A percentile compares a stretch with the other conserved stretches of the same genome.
Conservation (phyloP, 2,113 vertebrate species). For the Dicrurus megarhynchus region DNA sequence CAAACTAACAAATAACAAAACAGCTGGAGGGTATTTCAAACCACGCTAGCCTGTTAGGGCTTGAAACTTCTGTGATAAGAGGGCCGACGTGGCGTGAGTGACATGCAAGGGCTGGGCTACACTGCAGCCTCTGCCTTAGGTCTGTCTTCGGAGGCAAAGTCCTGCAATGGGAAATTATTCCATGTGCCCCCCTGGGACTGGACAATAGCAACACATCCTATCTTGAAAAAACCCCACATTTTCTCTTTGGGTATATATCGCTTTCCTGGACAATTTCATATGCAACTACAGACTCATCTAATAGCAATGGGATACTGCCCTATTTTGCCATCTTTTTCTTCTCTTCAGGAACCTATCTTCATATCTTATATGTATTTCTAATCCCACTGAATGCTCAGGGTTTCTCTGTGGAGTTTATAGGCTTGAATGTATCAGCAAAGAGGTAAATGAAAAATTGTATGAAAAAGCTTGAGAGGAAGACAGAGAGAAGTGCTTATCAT, state of each 20-base stretch:
- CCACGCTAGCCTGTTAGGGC: too few relatives aligned
- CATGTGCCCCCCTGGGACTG: too few relatives aligned
- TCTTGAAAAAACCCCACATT: neutral
- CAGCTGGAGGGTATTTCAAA: too few relatives aligned
- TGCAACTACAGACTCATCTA: neutral
- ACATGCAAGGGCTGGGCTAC: too few relatives aligned
- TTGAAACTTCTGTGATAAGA: too few relatives aligned
- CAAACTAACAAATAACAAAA: too few relatives aligned
- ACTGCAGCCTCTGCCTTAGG: too few relatives aligned
- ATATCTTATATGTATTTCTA: neutral
- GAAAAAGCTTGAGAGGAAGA: neutral
- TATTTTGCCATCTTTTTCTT: neutral
- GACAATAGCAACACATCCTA: too few relatives aligned
- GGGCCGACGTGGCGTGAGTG: too few relatives aligned
- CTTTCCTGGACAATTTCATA: neutral
- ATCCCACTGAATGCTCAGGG: neutral
- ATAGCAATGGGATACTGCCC: neutral
- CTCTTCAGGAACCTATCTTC: neutral
- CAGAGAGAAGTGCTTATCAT: neutral
- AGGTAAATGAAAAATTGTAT: neutral
- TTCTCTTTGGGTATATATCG: neutral
- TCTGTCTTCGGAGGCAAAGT: too few relatives aligned
- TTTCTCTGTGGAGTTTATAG: neutral
- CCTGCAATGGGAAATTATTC: too few relatives aligned
- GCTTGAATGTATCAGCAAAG: neutral